These are phyloP conservation scores for Pygathrix nemaeus DNA, from an alignment of 2,113 vertebrate genomes.

Conservation along the genomic window DNA sequence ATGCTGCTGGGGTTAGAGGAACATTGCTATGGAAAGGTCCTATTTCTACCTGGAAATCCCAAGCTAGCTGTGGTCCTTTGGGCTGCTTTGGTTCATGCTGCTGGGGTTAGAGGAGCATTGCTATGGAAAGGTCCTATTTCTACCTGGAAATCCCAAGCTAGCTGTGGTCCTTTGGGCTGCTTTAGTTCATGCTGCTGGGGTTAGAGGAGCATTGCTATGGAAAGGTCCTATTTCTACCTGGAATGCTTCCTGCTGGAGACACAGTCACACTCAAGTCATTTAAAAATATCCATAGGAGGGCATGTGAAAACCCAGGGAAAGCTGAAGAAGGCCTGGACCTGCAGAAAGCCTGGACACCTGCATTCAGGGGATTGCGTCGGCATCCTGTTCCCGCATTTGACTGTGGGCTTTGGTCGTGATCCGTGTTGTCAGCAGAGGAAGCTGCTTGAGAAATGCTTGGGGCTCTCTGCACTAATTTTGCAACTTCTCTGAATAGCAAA, in stretches of 20 bases:
- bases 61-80: rapidly evolving
- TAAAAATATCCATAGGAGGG: background rate
- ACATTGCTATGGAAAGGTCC: too few species aligned
- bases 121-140: too few species aligned
- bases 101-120: background rate
- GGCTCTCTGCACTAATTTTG: background rate
- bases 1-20: background rate
- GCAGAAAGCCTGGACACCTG: background rate
- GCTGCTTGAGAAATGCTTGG: rapidly evolving
- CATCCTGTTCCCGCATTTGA: rapidly evolving
- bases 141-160: background rate
- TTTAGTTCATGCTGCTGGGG: too few species aligned
- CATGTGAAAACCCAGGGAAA: rapidly evolving
- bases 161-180: background rate
- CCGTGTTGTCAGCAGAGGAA: rapidly evolving
- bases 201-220: background rate
- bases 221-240: background rate
- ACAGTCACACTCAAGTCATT: background rate
- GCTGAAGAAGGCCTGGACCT: rapidly evolving
- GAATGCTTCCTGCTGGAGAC: background rate
- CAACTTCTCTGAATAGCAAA: background rate
- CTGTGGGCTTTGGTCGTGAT: rapidly evolving
- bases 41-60: too few species aligned
- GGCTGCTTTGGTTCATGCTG: too few species aligned
- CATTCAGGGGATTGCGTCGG: rapidly evolving